Base-by-base conservation (phyloP, 1,140 invertebrate species). In the Ctenoplectra terminalis region DNA sequence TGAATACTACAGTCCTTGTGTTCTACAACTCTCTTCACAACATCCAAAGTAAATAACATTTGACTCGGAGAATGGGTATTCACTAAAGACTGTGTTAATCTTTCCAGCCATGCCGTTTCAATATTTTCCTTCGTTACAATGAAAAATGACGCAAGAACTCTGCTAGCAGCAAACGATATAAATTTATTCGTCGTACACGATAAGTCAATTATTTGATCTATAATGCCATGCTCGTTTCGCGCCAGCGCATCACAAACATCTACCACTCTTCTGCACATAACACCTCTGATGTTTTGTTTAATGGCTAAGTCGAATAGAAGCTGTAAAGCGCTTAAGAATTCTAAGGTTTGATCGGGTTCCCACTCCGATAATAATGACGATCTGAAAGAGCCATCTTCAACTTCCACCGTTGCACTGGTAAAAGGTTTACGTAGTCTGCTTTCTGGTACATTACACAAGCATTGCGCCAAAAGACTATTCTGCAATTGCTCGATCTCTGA, bases 1-100 rank as follows among this genome's bases (percentile, higher is more conserved):
- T 98, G 97, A 79, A 97, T 95, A 84, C 97, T 96, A 50, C 96
- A 94, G 91, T 98, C 97, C 91, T 97, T 98, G 96, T 97, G 97
- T 90, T 98, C 97, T 1, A 98, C 96, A 81, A 98, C 96, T 74
- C 97, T 95, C 88, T 97, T 97, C 56, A 98, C 96, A 56, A 98
- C 95, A 89, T 98, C 97, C 82, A 98, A 92, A 70, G 96, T 97
- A 90, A 98, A 97, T 81, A 97, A 95, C 91, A 98, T 97, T 93
- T 93, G 92, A 70, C 90, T 93, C 2, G 92, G 91, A 13, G 87
- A 94, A 75, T 90, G 92, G 58, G 92, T 95, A 88, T 89, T 94
- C 64, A 89, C 90, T 15, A 94, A 76, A 3, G 92, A 93, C 20
- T 92, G 86, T 0, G 94, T 94, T 9, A 95, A 84, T 86, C 95